Conservation (phyloP, 2,797 vertebrate genomes). For the Intellagama lesueurii region DNA sequence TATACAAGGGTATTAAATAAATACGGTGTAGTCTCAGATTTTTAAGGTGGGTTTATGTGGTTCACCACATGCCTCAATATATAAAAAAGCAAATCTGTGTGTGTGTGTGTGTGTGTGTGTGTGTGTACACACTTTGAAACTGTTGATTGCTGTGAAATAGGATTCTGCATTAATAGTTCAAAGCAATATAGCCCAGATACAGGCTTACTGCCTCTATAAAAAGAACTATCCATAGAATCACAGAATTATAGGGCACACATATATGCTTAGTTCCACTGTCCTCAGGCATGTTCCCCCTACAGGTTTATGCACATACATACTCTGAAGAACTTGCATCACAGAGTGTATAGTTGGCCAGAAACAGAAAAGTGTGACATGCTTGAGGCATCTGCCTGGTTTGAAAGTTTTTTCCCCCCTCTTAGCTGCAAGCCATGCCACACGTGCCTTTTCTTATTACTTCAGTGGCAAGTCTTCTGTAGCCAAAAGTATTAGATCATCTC, state of each 20-base stretch:
- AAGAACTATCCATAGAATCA: slow-evolving; percentile 6
- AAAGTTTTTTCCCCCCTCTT: neutral
- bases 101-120: neutral
- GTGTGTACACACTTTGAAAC: neutral
- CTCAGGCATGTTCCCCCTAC: neutral
- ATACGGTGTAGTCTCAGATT: slow-evolving; percentile 62
- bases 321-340: neutral
- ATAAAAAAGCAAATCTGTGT: neutral
- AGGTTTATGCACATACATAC: neutral
- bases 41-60: slow-evolving; percentile 57
- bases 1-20: slow-evolving; percentile 50
- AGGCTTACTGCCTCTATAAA: neutral
- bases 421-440: neutral
- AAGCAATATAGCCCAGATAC: neutral
- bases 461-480: slow-evolving; percentile 32
- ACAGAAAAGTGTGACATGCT: neutral
- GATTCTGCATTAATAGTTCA: neutral
- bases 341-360: neutral
- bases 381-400: neutral
- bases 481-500: slow-evolving; percentile 35
- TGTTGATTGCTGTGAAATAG: neutral
- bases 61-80: too few relatives aligned
- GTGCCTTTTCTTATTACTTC: slow-evolving; percentile 38
- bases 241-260: neutral
- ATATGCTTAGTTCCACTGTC: neutral